phyloP scores from a whole-genome alignment of 2,888 invertebrate species.

The Lochmaea capreae region DNA sequence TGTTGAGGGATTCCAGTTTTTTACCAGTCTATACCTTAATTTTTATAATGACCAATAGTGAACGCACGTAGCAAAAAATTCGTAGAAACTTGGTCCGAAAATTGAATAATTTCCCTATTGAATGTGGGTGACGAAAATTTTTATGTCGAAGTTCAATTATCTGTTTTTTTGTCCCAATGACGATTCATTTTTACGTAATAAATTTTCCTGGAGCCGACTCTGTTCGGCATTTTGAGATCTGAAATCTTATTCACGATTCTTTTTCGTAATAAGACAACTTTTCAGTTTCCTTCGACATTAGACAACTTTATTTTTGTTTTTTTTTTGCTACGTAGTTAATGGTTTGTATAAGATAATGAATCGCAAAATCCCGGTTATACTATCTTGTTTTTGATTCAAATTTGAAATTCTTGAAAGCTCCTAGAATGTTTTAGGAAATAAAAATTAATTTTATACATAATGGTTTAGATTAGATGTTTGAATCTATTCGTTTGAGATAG shows the following conservation, averaged over 20 bases:
- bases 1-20: no score
- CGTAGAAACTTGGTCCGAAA: no score
- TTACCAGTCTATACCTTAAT: no score
- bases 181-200: no score
- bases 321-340: not conserved
- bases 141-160: no score
- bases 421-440: not conserved
- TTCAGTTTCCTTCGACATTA: slow-evolving; percentile 18
- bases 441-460: not conserved
- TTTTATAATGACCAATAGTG: no score
- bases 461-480: not conserved
- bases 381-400: slow-evolving; percentile 1
- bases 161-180: no score
- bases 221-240: not conserved
- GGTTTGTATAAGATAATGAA: slow-evolving; percentile 12
- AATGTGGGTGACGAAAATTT: no score
- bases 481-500: no score
- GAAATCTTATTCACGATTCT: slow-evolving; percentile 18
- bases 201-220: not conserved
- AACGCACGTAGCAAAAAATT: no score
- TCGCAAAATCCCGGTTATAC: not conserved
- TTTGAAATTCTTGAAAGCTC: not conserved
- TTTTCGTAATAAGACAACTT: slow-evolving; percentile 23
- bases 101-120: no score
- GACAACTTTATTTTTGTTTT: slow-evolving; percentile 14